Evolutionary conservation across 2,888 invertebrate genomes (phyloP).

Genomic region (Pterobdella sp.): DNA sequence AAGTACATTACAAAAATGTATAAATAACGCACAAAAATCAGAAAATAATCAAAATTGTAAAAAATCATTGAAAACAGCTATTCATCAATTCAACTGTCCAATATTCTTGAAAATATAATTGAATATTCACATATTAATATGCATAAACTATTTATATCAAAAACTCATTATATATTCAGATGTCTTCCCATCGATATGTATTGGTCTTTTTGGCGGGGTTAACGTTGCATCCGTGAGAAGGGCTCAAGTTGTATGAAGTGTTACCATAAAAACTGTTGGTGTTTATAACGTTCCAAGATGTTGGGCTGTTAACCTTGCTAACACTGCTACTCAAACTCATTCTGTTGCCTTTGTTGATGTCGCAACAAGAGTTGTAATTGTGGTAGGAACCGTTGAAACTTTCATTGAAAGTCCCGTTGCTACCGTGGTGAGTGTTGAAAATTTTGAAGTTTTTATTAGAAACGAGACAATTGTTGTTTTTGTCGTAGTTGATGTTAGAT

Average conservation of each 20-base stretch:
- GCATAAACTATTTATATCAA: too few relatives aligned
- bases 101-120: too few relatives aligned
- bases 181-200: slow-evolving; percentile 5
- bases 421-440: not conserved
- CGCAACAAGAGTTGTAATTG: not conserved
- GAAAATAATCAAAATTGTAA: too few relatives aligned
- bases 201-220: not conserved
- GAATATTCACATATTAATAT: too few relatives aligned
- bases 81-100: too few relatives aligned
- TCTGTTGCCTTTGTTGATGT: not conserved
- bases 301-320: not conserved
- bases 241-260: not conserved
- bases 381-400: not conserved
- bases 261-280: not conserved
- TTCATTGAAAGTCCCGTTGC: not conserved
- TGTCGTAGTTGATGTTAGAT: not conserved
- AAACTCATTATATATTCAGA: too few relatives aligned
- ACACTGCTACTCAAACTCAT: not conserved
- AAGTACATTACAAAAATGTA: too few relatives aligned
- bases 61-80: too few relatives aligned
- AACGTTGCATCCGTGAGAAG: not conserved
- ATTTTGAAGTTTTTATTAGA: slow-evolving; percentile 7
- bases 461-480: slow-evolving; percentile 1
- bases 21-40: too few relatives aligned
- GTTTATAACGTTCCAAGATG: not conserved